phyloP scores from a whole-genome alignment of 1,140 invertebrate species.

The Brachionus manjavacas region DNA sequence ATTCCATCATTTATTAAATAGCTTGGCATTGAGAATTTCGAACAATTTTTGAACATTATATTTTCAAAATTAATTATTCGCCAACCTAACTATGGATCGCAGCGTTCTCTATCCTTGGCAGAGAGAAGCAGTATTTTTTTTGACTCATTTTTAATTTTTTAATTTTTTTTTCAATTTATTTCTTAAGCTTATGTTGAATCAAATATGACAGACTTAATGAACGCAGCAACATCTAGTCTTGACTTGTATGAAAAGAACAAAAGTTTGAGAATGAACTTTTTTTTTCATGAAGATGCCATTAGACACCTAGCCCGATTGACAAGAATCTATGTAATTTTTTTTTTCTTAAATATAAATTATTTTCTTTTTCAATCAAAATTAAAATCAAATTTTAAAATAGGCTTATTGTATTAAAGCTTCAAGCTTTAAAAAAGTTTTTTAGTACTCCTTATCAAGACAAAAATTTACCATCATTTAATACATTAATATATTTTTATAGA shows the following conservation, averaged over 20 bases:
- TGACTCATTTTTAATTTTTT: background rate
- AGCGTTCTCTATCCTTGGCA: background rate
- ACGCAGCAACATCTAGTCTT: slow-evolving; percentile 51
- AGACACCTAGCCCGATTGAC: slow-evolving; percentile 53
- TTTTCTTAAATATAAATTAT: background rate
- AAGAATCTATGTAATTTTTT: slow-evolving; percentile 52
- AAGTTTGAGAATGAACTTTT: slow-evolving; percentile 50
- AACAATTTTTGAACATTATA: slow-evolving; percentile 9
- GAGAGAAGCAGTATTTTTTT: slow-evolving; percentile 13
- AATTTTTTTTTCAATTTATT: background rate
- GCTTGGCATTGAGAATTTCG: background rate
- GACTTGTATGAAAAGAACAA: slow-evolving; percentile 51
- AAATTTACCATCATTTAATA: too few species aligned
- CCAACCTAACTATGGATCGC: background rate
- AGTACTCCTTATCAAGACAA: too few species aligned
- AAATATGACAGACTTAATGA: slow-evolving; percentile 46
- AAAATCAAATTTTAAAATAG: too few species aligned
- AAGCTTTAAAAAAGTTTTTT: too few species aligned
- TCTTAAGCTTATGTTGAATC: slow-evolving; percentile 50
- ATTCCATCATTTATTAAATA: background rate
- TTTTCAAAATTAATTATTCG: slow-evolving; percentile 28
- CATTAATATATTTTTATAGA: too few species aligned
- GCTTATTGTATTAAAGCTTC: too few species aligned
- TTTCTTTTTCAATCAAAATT: too few species aligned
- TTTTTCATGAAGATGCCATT: slow-evolving; percentile 54